Evolutionary conservation across 2,113 vertebrate species (phyloP), one percentile per base, ranked within the genome.

Genomic region (Syrmaticus mikado): DNA sequence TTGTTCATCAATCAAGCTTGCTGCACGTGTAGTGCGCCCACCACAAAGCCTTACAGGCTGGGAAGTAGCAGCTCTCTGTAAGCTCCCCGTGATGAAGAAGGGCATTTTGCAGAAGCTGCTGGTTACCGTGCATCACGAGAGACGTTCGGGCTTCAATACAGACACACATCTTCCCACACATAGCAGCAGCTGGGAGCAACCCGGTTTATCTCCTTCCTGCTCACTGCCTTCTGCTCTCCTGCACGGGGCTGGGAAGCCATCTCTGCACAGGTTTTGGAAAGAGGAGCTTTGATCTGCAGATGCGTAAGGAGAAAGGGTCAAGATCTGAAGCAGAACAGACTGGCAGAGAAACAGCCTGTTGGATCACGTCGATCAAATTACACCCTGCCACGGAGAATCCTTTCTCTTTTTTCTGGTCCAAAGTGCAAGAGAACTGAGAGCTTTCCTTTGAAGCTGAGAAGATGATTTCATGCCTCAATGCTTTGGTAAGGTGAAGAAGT

Each of bases 261-360:
- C 72, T 75, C 79, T 73, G 4, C 80, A 41, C 1, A 0, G 53
- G 61, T 10, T 76, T 7, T 79, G 74, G 67, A 58, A 28, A 8
- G 50, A 3, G 22, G 78, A 13, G 91, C 94, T 95, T 95, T 95
- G 94, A 96, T 93, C 30, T 91, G 89, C 95, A 86, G 81, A 82
- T 89, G 89, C 36, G 3, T 40, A 11, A 80, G 91, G 74, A 92
- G 90, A 81, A 85, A 92, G 84, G 87, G 71, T 89, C 84, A 82
- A 91, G 71, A 25, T 87, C 58, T 94, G 82, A 70, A 36, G 75
- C 45, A 22, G 89, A 25, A 27, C 4, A 58, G 89, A 18, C 83
- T 71, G 88, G 86, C 74, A 76, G 74, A 45, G 91, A 82, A 90
- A 27, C 53, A 32, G 87, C 72, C 78, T 61, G 27, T 30, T 93